phyloP scores from a whole-genome alignment of 2,888 invertebrate genomes.

The Cosmia pyralina region DNA sequence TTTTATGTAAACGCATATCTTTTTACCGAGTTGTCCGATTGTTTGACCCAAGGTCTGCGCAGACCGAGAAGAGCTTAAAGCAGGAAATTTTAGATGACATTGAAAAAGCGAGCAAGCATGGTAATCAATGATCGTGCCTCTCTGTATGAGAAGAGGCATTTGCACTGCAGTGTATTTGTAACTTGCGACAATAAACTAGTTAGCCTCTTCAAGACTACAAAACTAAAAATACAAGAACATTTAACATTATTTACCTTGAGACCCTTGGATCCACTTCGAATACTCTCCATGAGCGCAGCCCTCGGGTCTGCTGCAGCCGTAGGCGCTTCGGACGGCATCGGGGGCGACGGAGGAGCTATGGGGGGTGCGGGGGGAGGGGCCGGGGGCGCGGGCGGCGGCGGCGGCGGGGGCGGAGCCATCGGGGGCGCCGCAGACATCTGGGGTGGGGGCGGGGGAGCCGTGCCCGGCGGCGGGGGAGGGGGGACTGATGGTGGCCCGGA shows the following conservation, averaged over 20 bases:
- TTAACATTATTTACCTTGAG: constrained; percentile 91
- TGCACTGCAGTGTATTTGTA: no score
- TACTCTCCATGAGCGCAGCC: constrained; percentile 95
- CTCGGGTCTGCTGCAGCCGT: constrained; percentile 87
- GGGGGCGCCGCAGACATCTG: constrained; percentile 64
- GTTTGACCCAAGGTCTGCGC: no score
- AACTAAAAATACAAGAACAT: no score
- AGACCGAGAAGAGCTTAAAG: no score
- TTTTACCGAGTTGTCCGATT: no score
- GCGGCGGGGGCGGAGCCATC: constrained; percentile 77
- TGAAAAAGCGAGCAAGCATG: no score
- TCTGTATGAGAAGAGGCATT: no score
- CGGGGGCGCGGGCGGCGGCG: constrained; percentile 77
- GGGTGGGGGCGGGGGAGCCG: constrained; percentile 70
- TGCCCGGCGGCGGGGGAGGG: constrained; percentile 70
- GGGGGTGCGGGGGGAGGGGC: constrained; percentile 75
- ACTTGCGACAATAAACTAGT: no score
- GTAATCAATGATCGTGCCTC: no score
- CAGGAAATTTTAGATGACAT: no score
- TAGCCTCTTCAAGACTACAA: no score
- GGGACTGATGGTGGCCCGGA: constrained; percentile 59
- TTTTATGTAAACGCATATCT: no score
- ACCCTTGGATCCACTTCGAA: constrained; percentile 93
- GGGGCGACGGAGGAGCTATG: constrained; percentile 83
- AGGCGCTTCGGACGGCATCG: constrained; percentile 68